A percentile compares a stretch with the other conserved stretches of the same genome.
Conservation (phyloP, 2,797 vertebrate genomes). For the Decapterus maruadsi region DNA sequence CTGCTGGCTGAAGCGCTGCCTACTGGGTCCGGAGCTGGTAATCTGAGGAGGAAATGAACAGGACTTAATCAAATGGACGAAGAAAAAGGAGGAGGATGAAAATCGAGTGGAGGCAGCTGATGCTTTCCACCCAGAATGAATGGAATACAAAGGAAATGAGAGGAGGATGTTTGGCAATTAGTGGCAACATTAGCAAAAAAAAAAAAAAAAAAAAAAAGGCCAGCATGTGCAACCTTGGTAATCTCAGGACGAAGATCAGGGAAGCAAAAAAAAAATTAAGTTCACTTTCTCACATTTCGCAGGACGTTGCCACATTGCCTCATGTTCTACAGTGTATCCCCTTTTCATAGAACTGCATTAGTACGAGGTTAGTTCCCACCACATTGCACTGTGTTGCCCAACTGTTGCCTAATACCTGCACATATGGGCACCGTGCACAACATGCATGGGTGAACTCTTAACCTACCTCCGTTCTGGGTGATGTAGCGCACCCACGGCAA, state of each 20-base stretch:
- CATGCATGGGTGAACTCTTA: constrained; percentile 33
- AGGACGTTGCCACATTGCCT: constrained; percentile 79
- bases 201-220: constrained; percentile 69
- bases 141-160: constrained; percentile 81
- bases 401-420: constrained; percentile 83
- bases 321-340: constrained; percentile 74
- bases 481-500: constrained; percentile 97
- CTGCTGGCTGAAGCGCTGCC: constrained; percentile 66
- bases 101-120: constrained; percentile 75
- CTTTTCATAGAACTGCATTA: constrained; percentile 77
- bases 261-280: constrained; percentile 54
- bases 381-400: constrained; percentile 80
- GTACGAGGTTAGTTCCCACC: constrained; percentile 74
- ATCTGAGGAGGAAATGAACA: constrained; percentile 87
- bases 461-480: constrained; percentile 96
- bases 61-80: constrained; percentile 84
- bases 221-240: constrained; percentile 75
- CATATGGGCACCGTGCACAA: constrained; percentile 62
- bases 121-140: constrained; percentile 75
- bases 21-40: constrained; percentile 90
- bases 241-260: constrained; percentile 49
- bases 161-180: constrained; percentile 83
- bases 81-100: constrained; percentile 71
- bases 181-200: constrained; percentile 73
- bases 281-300: constrained; percentile 79